Conservation (phyloP, 1,140 invertebrate species). For the Cecropterus lyciades region DNA sequence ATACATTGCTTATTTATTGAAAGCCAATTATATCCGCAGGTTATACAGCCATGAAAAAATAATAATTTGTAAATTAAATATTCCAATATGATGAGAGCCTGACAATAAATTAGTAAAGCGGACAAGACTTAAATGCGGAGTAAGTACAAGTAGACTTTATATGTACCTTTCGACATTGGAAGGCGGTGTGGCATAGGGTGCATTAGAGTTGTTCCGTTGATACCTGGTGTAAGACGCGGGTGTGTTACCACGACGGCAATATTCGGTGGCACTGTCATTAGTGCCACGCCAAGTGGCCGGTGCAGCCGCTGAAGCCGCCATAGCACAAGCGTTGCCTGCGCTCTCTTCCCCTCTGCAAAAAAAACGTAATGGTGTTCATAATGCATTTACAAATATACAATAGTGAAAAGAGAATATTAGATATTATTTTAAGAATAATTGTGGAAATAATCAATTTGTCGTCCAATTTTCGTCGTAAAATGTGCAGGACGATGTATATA, state of each 20-base stretch:
- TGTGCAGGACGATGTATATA: too few species aligned
- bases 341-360: background rate
- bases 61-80: constrained; percentile 8
- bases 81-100: background rate
- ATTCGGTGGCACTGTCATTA: constrained; percentile 76
- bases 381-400: too few species aligned
- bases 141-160: constrained; percentile 19
- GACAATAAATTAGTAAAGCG: constrained; percentile 9
- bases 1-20: too few species aligned
- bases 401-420: too few species aligned
- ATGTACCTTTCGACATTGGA: constrained; percentile 72
- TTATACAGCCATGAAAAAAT: background rate
- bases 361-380: background rate
- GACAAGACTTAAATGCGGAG: constrained; percentile 1
- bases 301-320: constrained; percentile 80
- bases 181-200: constrained; percentile 75
- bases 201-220: constrained; percentile 79
- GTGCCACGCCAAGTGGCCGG: constrained; percentile 74
- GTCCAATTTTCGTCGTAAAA: too few species aligned
- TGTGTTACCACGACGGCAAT: constrained; percentile 75
- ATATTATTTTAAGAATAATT: too few species aligned
- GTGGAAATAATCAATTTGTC: too few species aligned
- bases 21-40: background rate
- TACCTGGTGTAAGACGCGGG: constrained; percentile 77
- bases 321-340: constrained; percentile 77